Evolutionary conservation across 53 echinoderm and acorn worm genomes (phyloP).

Genomic region (Luidia sarsii): DNA sequence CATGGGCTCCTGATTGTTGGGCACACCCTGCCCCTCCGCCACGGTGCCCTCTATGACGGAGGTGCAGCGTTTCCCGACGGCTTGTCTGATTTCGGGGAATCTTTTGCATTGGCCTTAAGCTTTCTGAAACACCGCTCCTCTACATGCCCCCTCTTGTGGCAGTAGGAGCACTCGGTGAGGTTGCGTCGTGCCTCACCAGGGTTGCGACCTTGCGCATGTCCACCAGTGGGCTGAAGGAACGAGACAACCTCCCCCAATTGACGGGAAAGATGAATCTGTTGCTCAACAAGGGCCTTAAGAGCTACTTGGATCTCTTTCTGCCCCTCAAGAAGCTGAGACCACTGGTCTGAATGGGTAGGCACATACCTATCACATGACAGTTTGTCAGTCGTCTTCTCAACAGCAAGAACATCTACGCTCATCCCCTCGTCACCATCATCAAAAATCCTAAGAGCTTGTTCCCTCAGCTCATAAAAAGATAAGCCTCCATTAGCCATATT

Average conservation of each 20-base stretch:
- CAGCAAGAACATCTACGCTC: neutral
- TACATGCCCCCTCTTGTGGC: neutral
- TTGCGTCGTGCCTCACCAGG: no score
- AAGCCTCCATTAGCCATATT: neutral
- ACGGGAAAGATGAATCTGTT: neutral
- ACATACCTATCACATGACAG: neutral
- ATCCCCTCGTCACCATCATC: neutral
- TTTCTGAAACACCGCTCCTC: slow-evolving; percentile 10
- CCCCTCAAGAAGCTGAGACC: neutral
- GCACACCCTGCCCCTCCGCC: slow-evolving; percentile 8
- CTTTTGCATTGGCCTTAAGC: neutral
- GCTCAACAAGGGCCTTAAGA: neutral
- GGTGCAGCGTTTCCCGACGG: slow-evolving; percentile 21
- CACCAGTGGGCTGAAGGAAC: neutral
- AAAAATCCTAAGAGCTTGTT: neutral
- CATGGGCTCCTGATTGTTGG: neutral
- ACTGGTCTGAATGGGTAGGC: neutral
- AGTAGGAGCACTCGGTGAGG: neutral
- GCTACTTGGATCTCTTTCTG: slow-evolving; percentile 10
- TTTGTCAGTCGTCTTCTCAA: neutral
- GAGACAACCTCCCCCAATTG: neutral
- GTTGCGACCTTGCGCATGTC: no score
- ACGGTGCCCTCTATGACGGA: slow-evolving; percentile 31
- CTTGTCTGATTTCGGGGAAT: neutral
- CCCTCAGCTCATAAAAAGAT: slow-evolving; percentile 6